These are phyloP conservation scores for Galemys pyrenaicus DNA, from an alignment of 2,113 vertebrate species.

Conservation along the genomic window DNA sequence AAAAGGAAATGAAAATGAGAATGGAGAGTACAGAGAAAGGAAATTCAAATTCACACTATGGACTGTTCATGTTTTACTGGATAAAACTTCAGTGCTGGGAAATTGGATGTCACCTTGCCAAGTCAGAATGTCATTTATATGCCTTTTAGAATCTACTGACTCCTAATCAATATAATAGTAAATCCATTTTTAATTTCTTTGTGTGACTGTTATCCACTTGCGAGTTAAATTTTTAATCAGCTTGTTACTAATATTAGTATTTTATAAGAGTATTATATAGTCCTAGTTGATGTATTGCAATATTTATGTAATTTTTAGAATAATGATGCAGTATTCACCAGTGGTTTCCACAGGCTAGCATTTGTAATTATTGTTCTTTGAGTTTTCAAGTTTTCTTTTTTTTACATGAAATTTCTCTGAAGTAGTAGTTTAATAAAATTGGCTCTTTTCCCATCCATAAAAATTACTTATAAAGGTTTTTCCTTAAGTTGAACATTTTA, in stretches of 20 bases:
- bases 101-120: not conserved
- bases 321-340: not conserved
- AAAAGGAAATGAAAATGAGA: constrained; percentile 47
- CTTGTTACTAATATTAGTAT: not conserved
- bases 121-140: constrained; percentile 32
- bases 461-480: not conserved
- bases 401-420: not conserved
- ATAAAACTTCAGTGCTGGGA: not conserved
- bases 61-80: not conserved
- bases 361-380: not conserved
- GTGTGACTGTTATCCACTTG: constrained; percentile 10
- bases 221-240: constrained; percentile 5
- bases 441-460: not conserved
- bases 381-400: constrained; percentile 14
- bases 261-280: not conserved
- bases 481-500: not conserved
- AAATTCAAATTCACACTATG: constrained; percentile 17
- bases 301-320: not conserved
- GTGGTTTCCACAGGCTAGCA: not conserved
- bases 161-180: constrained; percentile 16
- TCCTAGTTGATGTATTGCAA: not conserved
- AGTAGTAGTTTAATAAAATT: not conserved
- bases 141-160: not conserved
- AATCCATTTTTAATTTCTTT: constrained; percentile 44
- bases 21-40: not conserved